A percentile compares a stretch with the other conserved stretches of the same genome.
phyloP scores from a whole-genome alignment of 2,888 invertebrate species.

The Dysmachus trigonus region DNA sequence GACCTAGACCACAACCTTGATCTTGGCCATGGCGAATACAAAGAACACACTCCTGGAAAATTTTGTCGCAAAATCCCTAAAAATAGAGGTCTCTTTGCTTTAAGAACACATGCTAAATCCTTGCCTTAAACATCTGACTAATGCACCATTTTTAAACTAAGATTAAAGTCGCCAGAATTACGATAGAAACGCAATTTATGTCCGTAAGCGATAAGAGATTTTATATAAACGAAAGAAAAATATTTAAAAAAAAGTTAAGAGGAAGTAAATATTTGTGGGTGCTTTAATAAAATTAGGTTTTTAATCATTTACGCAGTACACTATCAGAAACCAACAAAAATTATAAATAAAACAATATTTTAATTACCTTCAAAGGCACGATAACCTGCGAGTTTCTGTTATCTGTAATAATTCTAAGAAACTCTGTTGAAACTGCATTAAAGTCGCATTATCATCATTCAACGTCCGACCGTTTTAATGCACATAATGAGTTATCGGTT shows the following conservation, averaged over 20 bases:
- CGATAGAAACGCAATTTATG: too few species aligned
- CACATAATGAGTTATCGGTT: neutral
- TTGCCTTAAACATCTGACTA: too few species aligned
- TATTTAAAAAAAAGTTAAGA: neutral
- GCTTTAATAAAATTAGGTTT: neutral
- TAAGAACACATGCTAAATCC: too few species aligned
- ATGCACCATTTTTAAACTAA: too few species aligned
- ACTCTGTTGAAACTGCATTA: neutral
- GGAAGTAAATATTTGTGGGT: neutral
- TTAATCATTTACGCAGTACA: neutral
- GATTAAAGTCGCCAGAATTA: too few species aligned
- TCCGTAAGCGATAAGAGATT: too few species aligned
- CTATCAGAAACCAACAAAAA: neutral
- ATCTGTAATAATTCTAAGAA: neutral
- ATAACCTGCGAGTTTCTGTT: neutral
- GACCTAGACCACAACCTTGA: too few species aligned
- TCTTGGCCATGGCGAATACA: too few species aligned
- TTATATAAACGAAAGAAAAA: neutral
- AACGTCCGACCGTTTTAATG: neutral
- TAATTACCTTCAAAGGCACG: neutral
- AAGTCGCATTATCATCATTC: neutral
- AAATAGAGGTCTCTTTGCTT: too few species aligned
- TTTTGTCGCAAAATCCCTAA: too few species aligned
- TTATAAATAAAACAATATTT: neutral
- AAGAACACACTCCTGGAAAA: too few species aligned